Evolutionary conservation across 2,888 invertebrate genomes (phyloP), one percentile per base, ranked within the genome.

Genomic region (Galeopsomyia nigrocyanea): DNA sequence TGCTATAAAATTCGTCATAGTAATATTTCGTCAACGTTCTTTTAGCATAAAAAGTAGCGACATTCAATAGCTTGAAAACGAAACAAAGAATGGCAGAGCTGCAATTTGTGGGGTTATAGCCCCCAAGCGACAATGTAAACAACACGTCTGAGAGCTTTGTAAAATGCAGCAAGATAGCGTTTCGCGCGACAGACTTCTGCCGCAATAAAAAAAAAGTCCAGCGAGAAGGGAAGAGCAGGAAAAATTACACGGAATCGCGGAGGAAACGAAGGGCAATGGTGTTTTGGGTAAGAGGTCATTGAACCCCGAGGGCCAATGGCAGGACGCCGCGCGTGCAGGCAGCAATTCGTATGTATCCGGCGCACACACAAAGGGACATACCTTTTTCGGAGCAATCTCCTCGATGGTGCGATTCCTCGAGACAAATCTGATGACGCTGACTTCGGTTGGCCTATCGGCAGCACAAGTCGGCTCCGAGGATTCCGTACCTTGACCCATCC

Each of bases 321-420:
- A 74, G 70, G 71, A 71, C 73, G 73, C 70, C 65, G 74, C 67
- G 55, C 53, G 56, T 58, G 56, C 60, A 60, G 46, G 64, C 55
- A 21, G 22, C 26, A 31, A 50, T 50, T 19, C n/a, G 13, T 21
- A 62, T 19, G 17, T 21, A 21, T 53, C 5, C 9, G 9, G 19
- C 53, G 19, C 19, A 53, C 51, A 51, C 51, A 17, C 17, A 21
- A 53, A 21, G 19, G 53, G 9, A 21, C 10, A 22, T 47, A 86
- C 86, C 84, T 86, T 86, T 80, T 86, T 86, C 47, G 86, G 86
- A 26, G 85, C 84, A 69, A 86, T 86, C 78, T 86, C 86, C 71
- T 86, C 86, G 67, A 86, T 84, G 49, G 85, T 86, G 47, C 80
- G 85, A 79, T 86, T 86, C 65, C 86, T 80, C n/a, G 86, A 86